Conservation (phyloP, 2,113 vertebrate species). For the Clupea harengus region DNA sequence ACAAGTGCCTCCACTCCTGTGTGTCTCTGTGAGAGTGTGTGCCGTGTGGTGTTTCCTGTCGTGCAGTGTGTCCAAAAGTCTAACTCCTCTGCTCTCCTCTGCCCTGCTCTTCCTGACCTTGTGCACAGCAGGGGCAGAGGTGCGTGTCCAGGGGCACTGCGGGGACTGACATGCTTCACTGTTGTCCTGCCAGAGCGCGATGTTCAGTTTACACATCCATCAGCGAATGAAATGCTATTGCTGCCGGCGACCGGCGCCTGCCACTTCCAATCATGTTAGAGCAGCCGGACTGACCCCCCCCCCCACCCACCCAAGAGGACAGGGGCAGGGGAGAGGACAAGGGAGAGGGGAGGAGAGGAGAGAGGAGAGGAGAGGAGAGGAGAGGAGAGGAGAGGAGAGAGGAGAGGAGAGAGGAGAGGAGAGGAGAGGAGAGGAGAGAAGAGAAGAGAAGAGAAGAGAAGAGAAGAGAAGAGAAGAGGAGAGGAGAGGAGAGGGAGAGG, state of each 20-base stretch:
- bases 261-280: conserved; percentile 35
- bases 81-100: neutral
- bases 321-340: neutral
- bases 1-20: no score
- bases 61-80: neutral
- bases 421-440: no score
- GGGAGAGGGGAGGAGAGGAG: neutral
- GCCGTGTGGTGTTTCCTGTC: neutral
- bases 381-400: neutral
- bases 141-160: conserved; percentile 9
- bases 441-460: no score
- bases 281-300: neutral
- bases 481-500: no score
- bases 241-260: conserved; percentile 45
- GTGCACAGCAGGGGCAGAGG: neutral
- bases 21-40: conserved; percentile 7
- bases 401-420: neutral
- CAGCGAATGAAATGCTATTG: conserved; percentile 35
- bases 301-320: neutral
- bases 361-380: neutral
- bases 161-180: neutral
- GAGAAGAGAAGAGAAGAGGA: no score
- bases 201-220: conserved; percentile 42
- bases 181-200: conserved; percentile 29
- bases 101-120: neutral